Base-by-base conservation (phyloP, 2,888 invertebrate species). In the Crepidodera aurea region DNA sequence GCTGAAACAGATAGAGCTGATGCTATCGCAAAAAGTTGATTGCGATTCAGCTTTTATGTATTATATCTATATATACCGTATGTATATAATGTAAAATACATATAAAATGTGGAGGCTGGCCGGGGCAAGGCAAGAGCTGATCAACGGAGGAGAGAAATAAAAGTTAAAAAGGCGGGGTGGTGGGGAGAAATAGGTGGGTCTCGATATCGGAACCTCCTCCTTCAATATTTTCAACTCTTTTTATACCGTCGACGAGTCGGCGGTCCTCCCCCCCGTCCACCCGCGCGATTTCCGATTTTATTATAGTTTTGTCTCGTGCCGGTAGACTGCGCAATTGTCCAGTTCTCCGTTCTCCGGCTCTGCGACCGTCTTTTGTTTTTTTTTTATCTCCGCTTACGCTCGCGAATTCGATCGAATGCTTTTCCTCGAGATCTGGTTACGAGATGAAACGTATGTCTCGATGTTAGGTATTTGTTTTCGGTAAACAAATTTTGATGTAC, bases 191-290 rank as follows among this genome's bases (percentile, higher is more conserved):
- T 73, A 77, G 78, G 78, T 73, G 76, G 78, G 74, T 74, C 77
- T 74, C 72, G 69, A 68, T 74, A 78, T 78, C 74, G 78, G 77
- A 71, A 69, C 75, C 78, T 77, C 79, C 79, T 76, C 77, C 78
- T 77, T 75, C 75, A 70, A 75, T 73, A 75, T 67, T 65, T 67
- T 60, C 65, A 69, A 75, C 74, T 73, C 75, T 74, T 75, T 76
- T 74, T 73, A 69, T 68, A 60, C 62, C 69, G 64, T 65, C 67
- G 63, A 27, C 50, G 37, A 34, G 22, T 62, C 69, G 65, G 60
- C 48, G 15, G 56, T 65, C 63, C 62, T 55, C 58, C 67, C 64
- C 69, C 60, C 70, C 71, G 62, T 64, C 66, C 66, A 22, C 56
- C 57, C 57, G 57, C 66, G 64, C 73, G 69, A 71, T 71, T 73